Evolutionary conservation across 1,140 invertebrate genomes (phyloP).

Genomic region (Papilio aristodemus): DNA sequence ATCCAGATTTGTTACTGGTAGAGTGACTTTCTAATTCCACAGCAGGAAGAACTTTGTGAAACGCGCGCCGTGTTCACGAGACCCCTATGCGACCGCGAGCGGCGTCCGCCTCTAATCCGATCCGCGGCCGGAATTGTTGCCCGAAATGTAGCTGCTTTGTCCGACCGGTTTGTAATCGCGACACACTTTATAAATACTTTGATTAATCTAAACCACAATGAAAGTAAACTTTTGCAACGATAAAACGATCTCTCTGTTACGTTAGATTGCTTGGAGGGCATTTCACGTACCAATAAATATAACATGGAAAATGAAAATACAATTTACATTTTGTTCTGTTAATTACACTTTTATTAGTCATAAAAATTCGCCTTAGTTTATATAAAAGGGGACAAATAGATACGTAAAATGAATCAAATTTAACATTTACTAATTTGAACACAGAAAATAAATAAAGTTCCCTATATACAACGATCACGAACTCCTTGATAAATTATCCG

Average conservation of each 20-base stretch:
- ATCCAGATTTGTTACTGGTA: conserved; percentile 75
- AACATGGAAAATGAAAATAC: too few species aligned
- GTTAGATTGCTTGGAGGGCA: neutral
- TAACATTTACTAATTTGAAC: too few species aligned
- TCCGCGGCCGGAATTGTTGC: conserved; percentile 59
- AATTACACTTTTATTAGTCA: too few species aligned
- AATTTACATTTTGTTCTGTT: too few species aligned
- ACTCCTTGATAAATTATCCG: conserved; percentile 5
- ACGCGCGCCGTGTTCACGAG: conserved; percentile 74
- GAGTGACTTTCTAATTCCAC: conserved; percentile 77
- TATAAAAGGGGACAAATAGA: too few species aligned
- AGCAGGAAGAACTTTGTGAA: conserved; percentile 72
- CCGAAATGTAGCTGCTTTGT: conserved; percentile 62
- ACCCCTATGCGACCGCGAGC: conserved; percentile 66
- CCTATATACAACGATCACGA: conserved; percentile 15
- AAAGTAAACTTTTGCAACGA: conserved; percentile 62
- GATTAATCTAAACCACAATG: conserved; percentile 71
- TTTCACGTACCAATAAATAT: too few species aligned
- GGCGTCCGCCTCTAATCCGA: conserved; percentile 66
- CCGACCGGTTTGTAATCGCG: conserved; percentile 63
- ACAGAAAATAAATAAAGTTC: too few species aligned
- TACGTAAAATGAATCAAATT: too few species aligned
- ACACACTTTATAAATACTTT: conserved; percentile 62
- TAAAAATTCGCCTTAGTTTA: too few species aligned
- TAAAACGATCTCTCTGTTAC: conserved; percentile 69